Evolutionary conservation across 2,888 invertebrate species (phyloP), one percentile per base, ranked within the genome.

Genomic region (Lacanobia wlatinum): DNA sequence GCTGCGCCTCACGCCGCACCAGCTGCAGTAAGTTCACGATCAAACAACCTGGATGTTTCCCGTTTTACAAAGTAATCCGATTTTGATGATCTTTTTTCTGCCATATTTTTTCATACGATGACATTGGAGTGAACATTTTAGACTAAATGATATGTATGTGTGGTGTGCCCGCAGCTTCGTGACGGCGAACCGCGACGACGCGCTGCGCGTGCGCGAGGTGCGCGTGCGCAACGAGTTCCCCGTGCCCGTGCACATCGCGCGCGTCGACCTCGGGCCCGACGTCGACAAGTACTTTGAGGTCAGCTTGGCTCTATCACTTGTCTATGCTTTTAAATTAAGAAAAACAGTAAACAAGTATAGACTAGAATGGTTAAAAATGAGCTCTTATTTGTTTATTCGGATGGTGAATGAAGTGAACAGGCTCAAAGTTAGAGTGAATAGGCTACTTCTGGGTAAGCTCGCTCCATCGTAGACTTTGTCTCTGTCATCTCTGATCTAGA

Each of bases 151-250:
- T 23, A 55, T 55, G 8, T 7, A 8, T 9, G 16, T 56, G 18
- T 10, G 3, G 21, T 46, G 50, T 67, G 28, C n/a, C n/a, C n/a
- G n/a, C 87, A 94, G 94, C 53, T 89, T 94, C 74, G 90, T 94
- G 87, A 91, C 90, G 72, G 85, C 88, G 48, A 76, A 79, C 52
- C 74, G 70, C 18, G 89, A 78, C 63, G 88, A 83, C 55, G 89
- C 86, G 75, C 67, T 70, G 83, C 70, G 67, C 7, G 70, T 77
- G 85, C 90, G 82, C 34, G 90, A 89, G 81, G 74, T 94, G 85
- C 75, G 76, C 79, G 94, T 89, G 63, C 88, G 75, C 87, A 95
- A 95, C 88, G 90, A 92, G 73, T 94, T 95, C 87, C 68, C 85
- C 53, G 85, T 82, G 82, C 85, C 92, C 67, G 80, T 94, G 80